A percentile compares a stretch with the other conserved stretches of the same genome.
These are phyloP conservation scores for Tiaroga cobitis DNA, from an alignment of 2,797 vertebrate genomes.

Conservation along the genomic window DNA sequence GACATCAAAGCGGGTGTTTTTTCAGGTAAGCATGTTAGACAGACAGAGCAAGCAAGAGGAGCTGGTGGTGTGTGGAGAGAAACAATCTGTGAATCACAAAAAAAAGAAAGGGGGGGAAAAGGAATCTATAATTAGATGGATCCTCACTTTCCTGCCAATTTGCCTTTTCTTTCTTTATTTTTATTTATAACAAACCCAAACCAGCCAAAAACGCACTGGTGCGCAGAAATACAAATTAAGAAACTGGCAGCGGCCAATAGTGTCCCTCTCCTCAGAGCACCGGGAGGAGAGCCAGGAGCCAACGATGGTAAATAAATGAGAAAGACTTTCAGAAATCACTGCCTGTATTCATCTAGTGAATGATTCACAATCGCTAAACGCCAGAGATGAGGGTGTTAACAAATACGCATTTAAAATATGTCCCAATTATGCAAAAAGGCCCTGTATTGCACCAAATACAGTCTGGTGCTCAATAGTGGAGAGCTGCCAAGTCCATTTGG, in stretches of 20 bases:
- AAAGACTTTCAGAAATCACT: constrained; percentile 48
- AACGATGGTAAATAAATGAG: constrained; percentile 55
- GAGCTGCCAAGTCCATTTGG: constrained; percentile 18
- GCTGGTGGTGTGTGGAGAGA: neutral
- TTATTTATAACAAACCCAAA: constrained; percentile 36
- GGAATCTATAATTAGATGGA: constrained; percentile 30
- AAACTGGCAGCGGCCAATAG: constrained; percentile 31
- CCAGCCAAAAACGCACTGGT: constrained; percentile 26
- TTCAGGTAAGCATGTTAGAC: neutral
- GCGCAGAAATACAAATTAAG: constrained; percentile 44
- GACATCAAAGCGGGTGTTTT: neutral
- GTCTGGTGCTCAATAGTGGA: constrained; percentile 16
- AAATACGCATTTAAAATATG: constrained; percentile 37
- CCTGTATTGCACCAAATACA: constrained; percentile 13
- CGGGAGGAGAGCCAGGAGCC: constrained; percentile 51
- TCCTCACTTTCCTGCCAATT: constrained; percentile 10
- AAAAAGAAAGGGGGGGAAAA: neutral
- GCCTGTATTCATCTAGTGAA: constrained; percentile 13
- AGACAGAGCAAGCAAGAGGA: neutral
- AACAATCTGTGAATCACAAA: neutral
- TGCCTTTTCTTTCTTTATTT: constrained; percentile 21
- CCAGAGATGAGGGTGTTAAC: constrained; percentile 57
- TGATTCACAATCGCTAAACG: constrained; percentile 55
- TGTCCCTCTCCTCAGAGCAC: constrained; percentile 11
- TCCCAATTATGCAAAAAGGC: constrained; percentile 47